Percentiles rank a stretch among this genome's conserved stretches.
phyloP scores from a whole-genome alignment of 1,140 invertebrate species.

The Lasioglossum baleicum region DNA sequence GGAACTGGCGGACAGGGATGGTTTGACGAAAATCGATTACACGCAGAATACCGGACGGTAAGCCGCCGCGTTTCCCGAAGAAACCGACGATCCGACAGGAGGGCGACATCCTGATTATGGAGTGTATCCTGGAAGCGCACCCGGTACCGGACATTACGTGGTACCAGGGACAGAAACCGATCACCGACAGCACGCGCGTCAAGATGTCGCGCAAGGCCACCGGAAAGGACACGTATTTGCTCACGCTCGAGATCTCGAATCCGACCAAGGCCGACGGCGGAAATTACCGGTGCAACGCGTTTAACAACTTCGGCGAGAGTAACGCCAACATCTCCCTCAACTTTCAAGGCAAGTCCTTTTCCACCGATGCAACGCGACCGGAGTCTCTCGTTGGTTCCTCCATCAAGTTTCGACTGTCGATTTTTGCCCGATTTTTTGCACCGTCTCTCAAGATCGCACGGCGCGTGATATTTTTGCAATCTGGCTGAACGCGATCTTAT shows the following conservation, averaged over 20 bases:
- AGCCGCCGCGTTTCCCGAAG: constrained; percentile 97
- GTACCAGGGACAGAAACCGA: constrained; percentile 93
- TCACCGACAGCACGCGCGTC: constrained; percentile 89
- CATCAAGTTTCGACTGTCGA: not conserved
- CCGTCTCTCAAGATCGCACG: too few species aligned
- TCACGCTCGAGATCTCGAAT: constrained; percentile 95
- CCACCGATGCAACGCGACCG: constrained; percentile 25
- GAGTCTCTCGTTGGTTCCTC: constrained; percentile 34
- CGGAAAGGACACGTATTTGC: constrained; percentile 93
- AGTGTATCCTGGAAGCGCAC: constrained; percentile 96
- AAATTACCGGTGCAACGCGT: constrained; percentile 98
- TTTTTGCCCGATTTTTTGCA: not conserved
- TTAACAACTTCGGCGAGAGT: constrained; percentile 98
- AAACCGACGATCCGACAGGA: constrained; percentile 98
- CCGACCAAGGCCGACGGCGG: constrained; percentile 97
- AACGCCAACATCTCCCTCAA: constrained; percentile 99
- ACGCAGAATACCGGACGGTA: constrained; percentile 94
- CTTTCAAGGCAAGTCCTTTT: constrained; percentile 93
- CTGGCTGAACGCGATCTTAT: too few species aligned
- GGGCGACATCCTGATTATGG: constrained; percentile 96
- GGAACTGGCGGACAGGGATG: not conserved
- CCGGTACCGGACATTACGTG: constrained; percentile 97
- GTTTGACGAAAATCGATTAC: constrained; percentile 54
- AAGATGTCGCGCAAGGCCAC: constrained; percentile 92
- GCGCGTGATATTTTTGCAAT: too few species aligned